Evolutionary conservation across 2,888 invertebrate genomes (phyloP), one percentile per base, ranked within the genome.

Genomic region (Pimpla rufipes): DNA sequence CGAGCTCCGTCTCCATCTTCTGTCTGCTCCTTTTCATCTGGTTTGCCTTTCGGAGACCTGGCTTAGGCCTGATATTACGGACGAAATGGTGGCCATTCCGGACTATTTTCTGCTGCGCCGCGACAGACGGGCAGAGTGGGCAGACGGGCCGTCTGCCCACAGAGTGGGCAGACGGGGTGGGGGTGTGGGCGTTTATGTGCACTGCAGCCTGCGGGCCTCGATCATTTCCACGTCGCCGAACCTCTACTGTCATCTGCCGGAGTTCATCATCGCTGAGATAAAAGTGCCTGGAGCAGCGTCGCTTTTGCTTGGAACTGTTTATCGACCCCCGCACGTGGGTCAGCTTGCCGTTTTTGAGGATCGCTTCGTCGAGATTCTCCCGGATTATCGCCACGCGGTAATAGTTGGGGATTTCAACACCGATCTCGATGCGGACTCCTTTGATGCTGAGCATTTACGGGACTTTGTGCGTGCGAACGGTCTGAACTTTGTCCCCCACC

Each of bases 351-450:
- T 35, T 2, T 59, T 59, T 8, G 59, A 37, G n/a, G 37, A 59
- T 3, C 35, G 37, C 2, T 35, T 37, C 16, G 0, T 59, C 6
- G 37, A 59, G 37, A 37, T 59, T 6, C n/a, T 59, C 13, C 59
- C 59, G 0, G 37, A 59, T n/a, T 59, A 13, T n/a, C 13, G n/a
- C 0, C 59, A 59, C n/a, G 35, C 59, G 16, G 4, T 35, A 0
- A 37, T 59, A 0, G 16, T 35, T 6, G 59, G 59, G 6, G 59
- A 59, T n/a, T 59, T 59, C 35, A 59, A 59, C 37, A n/a, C 59
- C n/a, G 59, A 59, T 13, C 11, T 59, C 2, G 16, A 35, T n/a
- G 35, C 13, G n/a, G 6, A 3, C 7, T 37, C 59, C 0, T 59
- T 37, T 13, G 59, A 59, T 16, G 59, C 37, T 0, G 37, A 16